These are phyloP conservation scores for Margarornis squamiger DNA, from an alignment of 2,797 vertebrate genomes.

Conservation along the genomic window DNA sequence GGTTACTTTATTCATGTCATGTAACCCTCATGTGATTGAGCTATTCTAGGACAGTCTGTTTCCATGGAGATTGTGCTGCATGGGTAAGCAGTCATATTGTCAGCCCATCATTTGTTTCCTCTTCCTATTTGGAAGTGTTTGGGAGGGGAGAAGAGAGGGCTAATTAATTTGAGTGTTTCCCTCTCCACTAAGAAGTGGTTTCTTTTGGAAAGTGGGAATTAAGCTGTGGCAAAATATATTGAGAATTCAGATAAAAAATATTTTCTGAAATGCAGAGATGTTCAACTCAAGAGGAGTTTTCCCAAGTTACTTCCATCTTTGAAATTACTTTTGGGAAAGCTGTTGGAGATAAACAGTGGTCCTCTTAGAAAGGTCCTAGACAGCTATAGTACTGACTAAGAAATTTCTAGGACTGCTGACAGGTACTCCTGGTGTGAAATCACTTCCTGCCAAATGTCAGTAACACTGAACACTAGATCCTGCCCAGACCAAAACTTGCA, in stretches of 20 bases:
- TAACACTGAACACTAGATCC: neutral
- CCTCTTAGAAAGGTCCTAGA: neutral
- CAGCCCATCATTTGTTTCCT: slow-evolving; percentile 54
- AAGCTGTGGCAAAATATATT: neutral
- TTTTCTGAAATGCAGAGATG: neutral
- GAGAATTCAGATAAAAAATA: neutral
- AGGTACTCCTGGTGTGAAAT: neutral
- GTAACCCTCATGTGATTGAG: slow-evolving; percentile 65
- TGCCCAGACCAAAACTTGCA: neutral
- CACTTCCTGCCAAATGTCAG: neutral
- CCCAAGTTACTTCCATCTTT: neutral
- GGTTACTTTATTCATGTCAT: slow-evolving; percentile 70
- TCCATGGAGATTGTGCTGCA: slow-evolving; percentile 56
- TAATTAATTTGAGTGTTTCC: neutral
- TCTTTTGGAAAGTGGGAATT: neutral
- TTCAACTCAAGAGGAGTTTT: neutral
- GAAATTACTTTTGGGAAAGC: neutral
- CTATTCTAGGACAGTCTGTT: slow-evolving; percentile 66
- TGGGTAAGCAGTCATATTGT: slow-evolving; percentile 49
- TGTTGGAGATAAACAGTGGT: neutral
- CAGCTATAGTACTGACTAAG: neutral
- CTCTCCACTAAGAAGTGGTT: neutral
- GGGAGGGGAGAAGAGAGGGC: neutral
- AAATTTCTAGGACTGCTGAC: neutral
- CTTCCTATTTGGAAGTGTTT: slow-evolving; percentile 24